These are phyloP conservation scores for Sminthurinus aureus DNA, from an alignment of 2,888 invertebrate genomes.

Conservation along the genomic window DNA sequence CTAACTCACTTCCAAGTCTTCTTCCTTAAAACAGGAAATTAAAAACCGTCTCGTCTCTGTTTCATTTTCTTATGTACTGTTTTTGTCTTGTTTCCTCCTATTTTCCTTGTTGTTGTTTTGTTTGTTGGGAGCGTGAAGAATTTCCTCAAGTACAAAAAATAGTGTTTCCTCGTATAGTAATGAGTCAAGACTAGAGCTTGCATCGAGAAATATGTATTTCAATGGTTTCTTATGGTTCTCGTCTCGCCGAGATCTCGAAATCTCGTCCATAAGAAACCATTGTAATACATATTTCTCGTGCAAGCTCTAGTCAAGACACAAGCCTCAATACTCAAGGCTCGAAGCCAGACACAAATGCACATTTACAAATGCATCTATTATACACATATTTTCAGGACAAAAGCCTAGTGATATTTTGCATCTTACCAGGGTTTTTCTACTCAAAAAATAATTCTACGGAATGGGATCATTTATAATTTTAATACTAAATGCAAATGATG, in stretches of 20 bases:
- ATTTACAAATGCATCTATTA: constrained; percentile 5
- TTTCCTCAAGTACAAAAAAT: constrained; percentile 28
- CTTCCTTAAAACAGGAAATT: constrained; percentile 52
- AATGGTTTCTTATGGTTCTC: too few relatives aligned
- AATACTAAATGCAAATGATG: too few relatives aligned
- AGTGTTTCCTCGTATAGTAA: constrained; percentile 39
- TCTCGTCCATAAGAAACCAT: too few relatives aligned
- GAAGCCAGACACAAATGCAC: not conserved
- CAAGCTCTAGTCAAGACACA: too few relatives aligned
- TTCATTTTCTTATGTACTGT: not conserved
- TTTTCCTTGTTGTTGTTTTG: not conserved
- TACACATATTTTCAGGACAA: not conserved
- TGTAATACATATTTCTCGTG: too few relatives aligned
- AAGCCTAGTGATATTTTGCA: too few relatives aligned
- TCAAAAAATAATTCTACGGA: too few relatives aligned
- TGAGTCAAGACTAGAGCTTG: constrained; percentile 35
- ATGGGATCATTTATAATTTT: too few relatives aligned
- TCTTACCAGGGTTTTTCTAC: too few relatives aligned
- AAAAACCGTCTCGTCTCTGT: constrained; percentile 36
- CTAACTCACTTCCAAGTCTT: constrained; percentile 23
- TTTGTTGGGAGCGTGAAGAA: constrained; percentile 33
- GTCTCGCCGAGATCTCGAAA: too few relatives aligned
- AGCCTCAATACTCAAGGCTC: constrained; percentile 26
- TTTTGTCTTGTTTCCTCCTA: not conserved
- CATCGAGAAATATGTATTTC: too few relatives aligned